Base-by-base conservation (phyloP, 2,888 invertebrate genomes). In the Formica aserva region DNA sequence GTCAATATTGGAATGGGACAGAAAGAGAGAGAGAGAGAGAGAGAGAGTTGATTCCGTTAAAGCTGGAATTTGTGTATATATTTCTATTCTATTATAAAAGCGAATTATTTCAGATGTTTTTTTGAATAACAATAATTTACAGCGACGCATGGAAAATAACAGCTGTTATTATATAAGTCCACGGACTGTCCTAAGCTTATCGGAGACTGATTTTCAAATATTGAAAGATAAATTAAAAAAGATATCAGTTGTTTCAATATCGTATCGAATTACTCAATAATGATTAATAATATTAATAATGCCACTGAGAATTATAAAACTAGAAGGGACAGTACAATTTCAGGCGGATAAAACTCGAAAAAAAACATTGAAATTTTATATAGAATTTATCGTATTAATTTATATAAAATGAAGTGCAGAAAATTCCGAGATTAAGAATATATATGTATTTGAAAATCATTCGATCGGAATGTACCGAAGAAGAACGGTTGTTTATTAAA, bases 401-500 rank as follows among this genome's bases (percentile, higher is more conserved):
- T 52, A 52, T n/a, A n/a, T 48, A 48, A n/a, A 48, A 52, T n/a
- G 8, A 52, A n/a, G 32, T 3, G 9, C 22, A 6, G n/a, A 55
- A 69, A 55, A 60, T 69, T 78, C 8, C 8, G 3, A 18, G n/a
- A 15, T 15, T 26, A 18, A 22, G 26, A 29, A 29, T 38, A 66
- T n/a, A 13, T 11, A 22, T n/a, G 5, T 3, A 22, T 77, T n/a
- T 45, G 18, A 32, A 69, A 45, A 60, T 78, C 11, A 22, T 0
- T 26, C n/a, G 18, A 45, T 69, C 32, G 22, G 22, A 57, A 78
- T 29, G 6, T 22, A 22, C 13, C 22, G 3, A 45, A 69, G 18
- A 60, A 29, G 62, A 66, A 18, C 32, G 74, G 22, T 62, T 83
- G 77, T 85, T 87, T 87, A 83, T 41, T 38, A 78, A 81, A 77